Base-by-base conservation (phyloP, 2,113 vertebrate genomes). In the Pampusana beccarii region DNA sequence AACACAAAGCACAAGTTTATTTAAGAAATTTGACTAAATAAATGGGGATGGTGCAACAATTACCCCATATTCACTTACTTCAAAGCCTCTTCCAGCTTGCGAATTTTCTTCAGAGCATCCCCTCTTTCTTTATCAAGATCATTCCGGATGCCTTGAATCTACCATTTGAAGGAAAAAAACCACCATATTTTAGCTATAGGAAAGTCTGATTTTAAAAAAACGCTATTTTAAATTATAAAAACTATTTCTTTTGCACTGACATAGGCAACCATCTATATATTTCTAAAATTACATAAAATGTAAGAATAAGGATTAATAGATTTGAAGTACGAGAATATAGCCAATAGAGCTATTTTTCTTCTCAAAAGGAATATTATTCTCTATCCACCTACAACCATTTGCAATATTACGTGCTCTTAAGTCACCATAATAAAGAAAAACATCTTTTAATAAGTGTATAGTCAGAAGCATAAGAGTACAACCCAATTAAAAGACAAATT, bases 111-210 rank as follows among this genome's bases (percentile, higher is more conserved):
- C 33, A 94, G 88, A 86, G 92, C 60, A 33, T 96, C 93, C 16
- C n/a, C 96, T 93, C 94, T 97, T 75, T 97, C 98, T 91, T 98
- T 97, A 56, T 98, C 97, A 42, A 98, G 84, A 79, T 98, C 97
- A 60, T 34, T 97, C 86, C 50, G 94, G 31, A 98, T 88, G 64
- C 77, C 94, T n/a, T 95, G 90, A 65, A 98, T 94, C 98, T 98
- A 90, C 34, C 88, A 72, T 93, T 95, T 80, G 19, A 66, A 93
- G 53, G 66, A 57, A 71, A 80, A 82, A 57, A 9, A 3, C 3
- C 3, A 54, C 1, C 31, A 19, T 1, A 44, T 78, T 88, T 91
- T 54, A 86, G 44, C 38, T 72, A 62, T 56, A 80, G 38, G 17
- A 42, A 71, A 48, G 38, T n/a, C 28, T 65, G 64, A 65, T 16